Conservation (phyloP, 2,797 vertebrate genomes). For the Tolypeutes matacus region DNA sequence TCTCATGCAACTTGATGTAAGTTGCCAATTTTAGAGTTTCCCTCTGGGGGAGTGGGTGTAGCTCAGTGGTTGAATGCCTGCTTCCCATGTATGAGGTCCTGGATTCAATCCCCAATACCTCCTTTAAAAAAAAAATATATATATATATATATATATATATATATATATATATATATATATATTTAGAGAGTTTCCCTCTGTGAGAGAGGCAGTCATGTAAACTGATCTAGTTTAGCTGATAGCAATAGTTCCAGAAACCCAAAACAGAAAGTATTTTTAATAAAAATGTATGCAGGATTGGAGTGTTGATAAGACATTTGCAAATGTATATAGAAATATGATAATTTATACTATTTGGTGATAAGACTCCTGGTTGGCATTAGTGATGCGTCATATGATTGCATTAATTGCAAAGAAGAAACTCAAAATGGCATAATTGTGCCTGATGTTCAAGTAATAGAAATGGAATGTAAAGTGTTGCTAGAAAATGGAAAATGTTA, state of each 20-base stretch:
- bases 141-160: too few relatives aligned
- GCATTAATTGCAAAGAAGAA: constrained; percentile 83
- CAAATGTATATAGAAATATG: constrained; percentile 84
- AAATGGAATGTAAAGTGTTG: constrained; percentile 82
- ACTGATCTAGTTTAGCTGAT: constrained; percentile 53
- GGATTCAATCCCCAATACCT: too few relatives aligned
- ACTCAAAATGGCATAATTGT: constrained; percentile 81
- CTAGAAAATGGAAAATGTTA: constrained; percentile 78
- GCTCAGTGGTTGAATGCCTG: too few relatives aligned
- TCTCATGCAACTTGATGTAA: constrained; percentile 21
- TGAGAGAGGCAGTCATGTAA: constrained; percentile 17
- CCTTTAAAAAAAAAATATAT: too few relatives aligned
- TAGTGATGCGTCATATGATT: constrained; percentile 83
- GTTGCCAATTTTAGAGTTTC: constrained; percentile 43
- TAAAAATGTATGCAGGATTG: constrained; percentile 78
- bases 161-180: too few relatives aligned
- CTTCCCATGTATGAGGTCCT: too few relatives aligned
- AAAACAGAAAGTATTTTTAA: constrained; percentile 52
- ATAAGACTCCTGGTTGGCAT: constrained; percentile 80
- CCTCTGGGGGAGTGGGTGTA: not conserved
- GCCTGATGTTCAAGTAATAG: constrained; percentile 81
- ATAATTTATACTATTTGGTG: constrained; percentile 82
- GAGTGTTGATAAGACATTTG: constrained; percentile 82
- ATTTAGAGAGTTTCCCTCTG: constrained; percentile 14
- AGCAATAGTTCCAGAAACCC: constrained; percentile 53